Base-by-base conservation (phyloP, 2,113 vertebrate species). In the Donacobius atricapilla region DNA sequence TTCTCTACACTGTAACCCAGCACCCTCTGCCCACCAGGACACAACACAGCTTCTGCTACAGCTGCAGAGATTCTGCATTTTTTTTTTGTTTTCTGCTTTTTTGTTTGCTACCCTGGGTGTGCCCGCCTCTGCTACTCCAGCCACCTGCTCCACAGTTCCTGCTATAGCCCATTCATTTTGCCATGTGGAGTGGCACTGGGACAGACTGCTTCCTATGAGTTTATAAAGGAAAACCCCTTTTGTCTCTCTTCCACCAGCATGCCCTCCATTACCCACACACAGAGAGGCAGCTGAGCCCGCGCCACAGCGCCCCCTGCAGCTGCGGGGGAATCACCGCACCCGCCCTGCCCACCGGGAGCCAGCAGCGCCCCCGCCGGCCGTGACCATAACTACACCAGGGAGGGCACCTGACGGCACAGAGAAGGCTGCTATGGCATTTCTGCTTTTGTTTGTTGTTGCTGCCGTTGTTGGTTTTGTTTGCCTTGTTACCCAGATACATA, bases 271-370 rank as follows among this genome's bases (percentile, higher is more conserved):
- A 5, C 27, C 13, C 12, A 10, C 0, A 2, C 13, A 7, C 7
- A 14, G 9, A 10, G 27, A 6, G 12, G 15, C 1, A 2, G 16
- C 21, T 5, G 13, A 16, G 7, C 35, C 9, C 4, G 1, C 2
- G 2, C 16, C 35, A 61, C 28, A 61, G 45, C 13, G 18, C 31
- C 40, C 30, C 31, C 71, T 57, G 40, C 24, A n/a, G 31, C 2
- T 2, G 7, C 2, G 7, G 51, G 2, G 51, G n/a, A 37, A 18
- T 19, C n/a, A 24, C 2, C 0, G 15, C n/a, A 8, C 9, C 11
- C 1, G 21, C 9, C 23, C 23, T 8, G 14, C 57, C 14, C n/a
- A n/a, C n/a, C n/a, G 7, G 15, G n/a, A 15, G 56, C 3, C 56
- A 24, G 3, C 57, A 37, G n/a, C 23, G 15, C 57, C 35, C 57